These are phyloP conservation scores for Virgularia gustaviana DNA, from an alignment of 92 coral and sea anemone genomes.

Conservation along the genomic window DNA sequence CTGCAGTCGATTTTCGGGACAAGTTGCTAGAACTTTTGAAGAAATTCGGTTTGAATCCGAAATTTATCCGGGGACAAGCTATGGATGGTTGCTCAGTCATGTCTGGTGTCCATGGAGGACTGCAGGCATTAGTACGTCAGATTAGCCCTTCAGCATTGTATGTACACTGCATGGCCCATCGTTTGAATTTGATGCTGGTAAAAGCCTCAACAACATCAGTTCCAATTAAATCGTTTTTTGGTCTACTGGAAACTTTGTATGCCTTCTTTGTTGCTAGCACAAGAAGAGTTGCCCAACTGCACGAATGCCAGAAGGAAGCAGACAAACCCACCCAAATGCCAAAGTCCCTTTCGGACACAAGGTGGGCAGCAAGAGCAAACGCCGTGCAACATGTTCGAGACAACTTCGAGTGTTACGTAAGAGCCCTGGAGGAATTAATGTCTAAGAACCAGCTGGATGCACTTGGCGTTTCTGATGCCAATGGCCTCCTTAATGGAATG, in stretches of 20 bases:
- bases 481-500: constrained; percentile 18
- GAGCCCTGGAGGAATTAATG: constrained; percentile 23
- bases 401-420: constrained; percentile 24
- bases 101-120: constrained; percentile 24
- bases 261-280: constrained; percentile 21
- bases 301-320: constrained; percentile 9
- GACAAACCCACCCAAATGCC: constrained; percentile 34
- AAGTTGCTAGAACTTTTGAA: constrained; percentile 6
- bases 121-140: constrained; percentile 20
- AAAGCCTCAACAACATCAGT: constrained; percentile 5
- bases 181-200: constrained; percentile 18
- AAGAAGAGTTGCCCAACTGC: constrained; percentile 22
- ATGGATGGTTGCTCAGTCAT: constrained; percentile 22
- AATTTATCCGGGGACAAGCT: constrained; percentile 17
- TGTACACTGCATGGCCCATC: constrained; percentile 17
- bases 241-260: constrained; percentile 22
- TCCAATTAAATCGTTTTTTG: constrained; percentile 9
- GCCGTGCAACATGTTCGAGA: constrained; percentile 27
- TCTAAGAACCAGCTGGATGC: constrained; percentile 22
- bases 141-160: constrained; percentile 23
- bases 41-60: constrained; percentile 9
- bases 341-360: constrained; percentile 68
- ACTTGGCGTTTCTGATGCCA: constrained; percentile 18
- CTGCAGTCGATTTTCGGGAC: constrained; percentile 16
- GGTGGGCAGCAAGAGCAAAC: constrained; percentile 62